A percentile compares a stretch with the other conserved stretches of the same genome.
Conservation (phyloP, 2,797 vertebrate species). For the Platyrinchus mystaceus region DNA sequence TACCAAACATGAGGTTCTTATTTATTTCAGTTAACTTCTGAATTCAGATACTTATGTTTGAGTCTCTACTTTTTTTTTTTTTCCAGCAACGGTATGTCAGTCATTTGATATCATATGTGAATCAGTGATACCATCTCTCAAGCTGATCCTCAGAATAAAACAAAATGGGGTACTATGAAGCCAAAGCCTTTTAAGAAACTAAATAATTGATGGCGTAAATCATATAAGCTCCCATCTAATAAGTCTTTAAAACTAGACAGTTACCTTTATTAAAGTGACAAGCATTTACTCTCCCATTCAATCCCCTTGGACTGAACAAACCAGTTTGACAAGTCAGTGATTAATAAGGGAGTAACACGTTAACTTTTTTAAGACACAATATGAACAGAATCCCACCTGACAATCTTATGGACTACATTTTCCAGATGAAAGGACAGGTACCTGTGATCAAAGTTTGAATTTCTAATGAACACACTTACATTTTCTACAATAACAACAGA, state of each 20-base stretch:
- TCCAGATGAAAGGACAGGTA: background rate
- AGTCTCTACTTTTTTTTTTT: background rate
- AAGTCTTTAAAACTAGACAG: background rate
- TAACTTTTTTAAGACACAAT: constrained; percentile 8
- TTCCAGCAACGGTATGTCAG: background rate
- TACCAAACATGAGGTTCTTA: background rate
- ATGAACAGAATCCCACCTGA: constrained; percentile 3
- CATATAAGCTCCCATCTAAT: background rate
- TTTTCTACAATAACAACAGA: constrained; percentile 56
- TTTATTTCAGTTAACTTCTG: background rate
- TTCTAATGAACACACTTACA: constrained; percentile 51
- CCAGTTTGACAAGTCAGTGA: background rate
- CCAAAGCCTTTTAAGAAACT: background rate
- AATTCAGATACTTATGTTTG: background rate
- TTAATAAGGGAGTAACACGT: background rate
- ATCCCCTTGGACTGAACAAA: background rate
- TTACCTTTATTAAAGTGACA: background rate
- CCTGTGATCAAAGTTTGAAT: constrained; percentile 54
- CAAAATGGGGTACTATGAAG: background rate
- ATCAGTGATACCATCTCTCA: background rate
- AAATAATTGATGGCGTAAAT: background rate
- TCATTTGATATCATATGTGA: background rate
- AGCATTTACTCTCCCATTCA: background rate
- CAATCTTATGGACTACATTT: background rate
- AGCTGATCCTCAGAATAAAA: background rate